These are phyloP conservation scores for Cetoscarus ocellatus DNA, from an alignment of 2,797 vertebrate genomes.

Conservation along the genomic window DNA sequence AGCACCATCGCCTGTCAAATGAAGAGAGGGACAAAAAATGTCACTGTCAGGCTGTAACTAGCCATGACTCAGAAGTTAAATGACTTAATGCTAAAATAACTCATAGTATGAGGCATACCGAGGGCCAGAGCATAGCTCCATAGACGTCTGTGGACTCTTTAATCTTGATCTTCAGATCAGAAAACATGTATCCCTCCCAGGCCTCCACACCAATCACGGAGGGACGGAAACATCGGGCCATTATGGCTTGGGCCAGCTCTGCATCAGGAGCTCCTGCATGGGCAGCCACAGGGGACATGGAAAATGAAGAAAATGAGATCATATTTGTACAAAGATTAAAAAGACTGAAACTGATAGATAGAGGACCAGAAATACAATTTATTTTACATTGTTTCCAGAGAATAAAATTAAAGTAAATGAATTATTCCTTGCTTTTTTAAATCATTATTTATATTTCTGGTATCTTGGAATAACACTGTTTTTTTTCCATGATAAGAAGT, in stretches of 20 bases:
- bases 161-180: slow-evolving; percentile 90
- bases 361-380: too few relatives aligned
- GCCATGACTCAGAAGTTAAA: too few relatives aligned
- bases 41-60: too few relatives aligned
- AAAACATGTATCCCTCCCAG: slow-evolving; percentile 94
- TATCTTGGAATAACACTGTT: too few relatives aligned
- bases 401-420: too few relatives aligned
- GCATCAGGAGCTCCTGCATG: slow-evolving; percentile 77
- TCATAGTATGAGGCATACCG: slow-evolving; percentile 78
- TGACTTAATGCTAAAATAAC: too few relatives aligned
- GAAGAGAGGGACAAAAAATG: neutral
- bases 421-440: too few relatives aligned
- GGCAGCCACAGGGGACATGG: neutral
- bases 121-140: slow-evolving; percentile 96
- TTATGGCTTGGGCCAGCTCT: slow-evolving; percentile 88
- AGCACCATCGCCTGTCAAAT: slow-evolving; percentile 91
- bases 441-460: too few relatives aligned
- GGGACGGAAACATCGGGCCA: slow-evolving; percentile 87
- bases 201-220: slow-evolving; percentile 76
- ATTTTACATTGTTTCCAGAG: too few relatives aligned
- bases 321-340: neutral
- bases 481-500: too few relatives aligned
- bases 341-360: too few relatives aligned
- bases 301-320: slow-evolving; percentile 3
- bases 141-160: slow-evolving; percentile 92